These are phyloP conservation scores for Calephelis perditalis DNA, from an alignment of 2,888 invertebrate genomes.

Conservation along the genomic window DNA sequence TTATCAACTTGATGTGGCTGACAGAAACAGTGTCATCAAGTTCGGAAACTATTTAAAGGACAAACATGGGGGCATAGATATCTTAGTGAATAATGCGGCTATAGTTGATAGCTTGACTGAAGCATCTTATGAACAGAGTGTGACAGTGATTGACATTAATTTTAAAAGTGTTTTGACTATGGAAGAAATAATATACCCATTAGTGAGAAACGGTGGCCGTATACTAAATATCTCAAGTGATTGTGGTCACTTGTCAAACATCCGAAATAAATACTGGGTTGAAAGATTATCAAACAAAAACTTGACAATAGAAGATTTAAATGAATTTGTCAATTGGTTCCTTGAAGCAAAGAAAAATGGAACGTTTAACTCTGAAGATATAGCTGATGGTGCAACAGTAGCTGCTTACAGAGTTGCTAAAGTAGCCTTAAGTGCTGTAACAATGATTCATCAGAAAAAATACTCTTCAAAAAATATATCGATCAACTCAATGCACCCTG, in stretches of 20 bases:
- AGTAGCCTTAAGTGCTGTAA: too few relatives aligned
- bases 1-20: constrained; percentile 78
- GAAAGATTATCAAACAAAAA: too few relatives aligned
- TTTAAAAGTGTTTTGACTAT: constrained; percentile 80
- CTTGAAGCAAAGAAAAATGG: too few relatives aligned
- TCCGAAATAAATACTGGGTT: too few relatives aligned
- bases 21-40: constrained; percentile 66
- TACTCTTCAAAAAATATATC: too few relatives aligned
- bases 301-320: too few relatives aligned
- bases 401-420: too few relatives aligned
- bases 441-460: too few relatives aligned
- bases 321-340: too few relatives aligned
- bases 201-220: constrained; percentile 81
- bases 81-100: constrained; percentile 80
- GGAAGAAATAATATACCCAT: constrained; percentile 82
- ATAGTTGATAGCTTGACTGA: neutral
- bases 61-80: constrained; percentile 79
- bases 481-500: too few relatives aligned
- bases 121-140: neutral
- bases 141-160: constrained; percentile 79
- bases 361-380: too few relatives aligned
- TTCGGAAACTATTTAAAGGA: constrained; percentile 70
- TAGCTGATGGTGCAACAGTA: too few relatives aligned
- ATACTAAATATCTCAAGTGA: constrained; percentile 85
- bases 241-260: neutral